Percentiles rank a stretch among this genome's conserved stretches.
phyloP scores from a whole-genome alignment of 2,888 invertebrate species.

The Chymomyza procnemis region DNA sequence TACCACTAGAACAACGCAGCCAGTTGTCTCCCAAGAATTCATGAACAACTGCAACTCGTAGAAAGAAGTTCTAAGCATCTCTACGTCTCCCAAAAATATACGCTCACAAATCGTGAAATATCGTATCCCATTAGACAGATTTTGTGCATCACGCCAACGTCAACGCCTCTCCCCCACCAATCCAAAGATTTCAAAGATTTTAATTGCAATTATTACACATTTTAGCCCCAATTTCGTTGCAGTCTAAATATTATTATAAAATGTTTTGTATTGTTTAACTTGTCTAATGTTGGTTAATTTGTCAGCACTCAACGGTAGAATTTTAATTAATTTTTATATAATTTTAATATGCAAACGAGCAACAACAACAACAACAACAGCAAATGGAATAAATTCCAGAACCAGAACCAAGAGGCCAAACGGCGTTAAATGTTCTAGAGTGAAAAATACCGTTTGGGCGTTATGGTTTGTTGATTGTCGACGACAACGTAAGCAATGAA shows the following conservation, averaged over 20 bases:
- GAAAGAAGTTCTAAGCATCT: too few relatives aligned
- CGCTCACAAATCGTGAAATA: too few relatives aligned
- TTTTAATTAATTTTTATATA: slow-evolving; percentile 58
- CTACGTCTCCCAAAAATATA: too few relatives aligned
- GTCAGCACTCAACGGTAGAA: slow-evolving; percentile 34
- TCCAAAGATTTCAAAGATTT: neutral
- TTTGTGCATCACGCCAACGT: too few relatives aligned
- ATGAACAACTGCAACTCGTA: too few relatives aligned
- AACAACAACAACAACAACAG: slow-evolving; percentile 4
- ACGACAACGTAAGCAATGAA: slow-evolving; percentile 30
- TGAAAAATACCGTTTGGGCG: slow-evolving; percentile 37
- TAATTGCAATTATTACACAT: neutral
- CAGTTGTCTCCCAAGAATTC: too few relatives aligned
- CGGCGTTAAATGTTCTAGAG: slow-evolving; percentile 5
- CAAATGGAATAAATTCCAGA: slow-evolving; percentile 32
- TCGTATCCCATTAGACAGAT: too few relatives aligned
- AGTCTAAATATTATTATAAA: neutral
- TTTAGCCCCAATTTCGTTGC: neutral
- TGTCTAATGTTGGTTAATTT: slow-evolving; percentile 52
- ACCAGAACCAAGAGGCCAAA: slow-evolving; percentile 11
- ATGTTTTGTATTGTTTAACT: neutral
- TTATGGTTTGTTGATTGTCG: slow-evolving; percentile 18
- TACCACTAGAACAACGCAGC: too few relatives aligned
- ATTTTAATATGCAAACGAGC: neutral
- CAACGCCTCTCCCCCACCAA: too few relatives aligned